phyloP scores from a whole-genome alignment of 1,140 invertebrate species.

The Micrasema minimum region DNA sequence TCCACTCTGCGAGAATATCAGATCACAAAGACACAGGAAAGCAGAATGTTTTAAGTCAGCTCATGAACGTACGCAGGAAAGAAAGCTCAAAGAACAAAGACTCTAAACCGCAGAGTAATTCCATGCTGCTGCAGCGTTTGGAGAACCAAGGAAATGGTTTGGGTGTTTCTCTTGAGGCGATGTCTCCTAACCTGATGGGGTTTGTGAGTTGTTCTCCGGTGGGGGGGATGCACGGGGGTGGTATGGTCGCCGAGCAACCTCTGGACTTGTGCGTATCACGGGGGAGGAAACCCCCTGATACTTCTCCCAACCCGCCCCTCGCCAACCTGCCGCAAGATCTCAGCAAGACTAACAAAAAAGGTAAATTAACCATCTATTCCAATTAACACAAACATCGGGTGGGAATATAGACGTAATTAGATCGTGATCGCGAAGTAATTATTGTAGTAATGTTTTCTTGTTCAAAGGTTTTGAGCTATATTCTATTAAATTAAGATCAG shows the following conservation, averaged over 20 bases:
- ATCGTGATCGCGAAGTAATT: no score
- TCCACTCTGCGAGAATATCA: slow-evolving; percentile 2
- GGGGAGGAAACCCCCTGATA: slow-evolving; percentile 22
- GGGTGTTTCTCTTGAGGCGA: not conserved
- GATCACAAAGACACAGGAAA: slow-evolving; percentile 28
- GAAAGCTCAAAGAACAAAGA: slow-evolving; percentile 39
- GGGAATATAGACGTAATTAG: no score
- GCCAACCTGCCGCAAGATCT: slow-evolving; percentile 44
- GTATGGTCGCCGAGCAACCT: slow-evolving; percentile 47
- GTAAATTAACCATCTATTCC: slow-evolving; percentile 19
- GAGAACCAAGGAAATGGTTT: slow-evolving; percentile 10
- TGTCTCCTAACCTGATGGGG: slow-evolving; percentile 26
- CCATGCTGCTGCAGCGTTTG: slow-evolving; percentile 33
- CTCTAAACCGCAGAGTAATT: slow-evolving; percentile 9
- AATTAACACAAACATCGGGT: no score
- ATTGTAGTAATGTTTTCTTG: no score
- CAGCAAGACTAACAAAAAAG: slow-evolving; percentile 49
- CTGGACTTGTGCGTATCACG: slow-evolving; percentile 48
- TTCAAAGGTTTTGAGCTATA: no score
- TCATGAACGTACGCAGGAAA: slow-evolving; percentile 62
- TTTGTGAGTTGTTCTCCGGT: slow-evolving; percentile 46
- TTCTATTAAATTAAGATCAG: no score
- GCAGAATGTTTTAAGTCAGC: slow-evolving; percentile 55
- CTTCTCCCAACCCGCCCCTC: slow-evolving; percentile 21
- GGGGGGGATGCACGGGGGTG: slow-evolving; percentile 43